These are phyloP conservation scores for Nasonia longicornis DNA, from an alignment of 1,140 invertebrate genomes.

Conservation along the genomic window DNA sequence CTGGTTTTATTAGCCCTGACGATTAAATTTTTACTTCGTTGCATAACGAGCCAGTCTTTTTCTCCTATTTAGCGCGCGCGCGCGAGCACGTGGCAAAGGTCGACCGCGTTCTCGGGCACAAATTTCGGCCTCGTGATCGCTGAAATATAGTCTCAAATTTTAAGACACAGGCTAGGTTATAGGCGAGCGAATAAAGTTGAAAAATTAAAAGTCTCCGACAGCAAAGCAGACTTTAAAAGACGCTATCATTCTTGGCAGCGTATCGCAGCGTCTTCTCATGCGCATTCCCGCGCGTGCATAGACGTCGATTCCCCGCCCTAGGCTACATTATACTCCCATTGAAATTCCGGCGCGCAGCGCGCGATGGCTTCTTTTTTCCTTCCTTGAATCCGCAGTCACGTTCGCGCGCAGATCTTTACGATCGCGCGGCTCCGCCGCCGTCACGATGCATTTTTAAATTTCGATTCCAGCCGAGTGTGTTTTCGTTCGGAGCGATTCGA, in stretches of 20 bases:
- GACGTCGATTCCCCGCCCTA: not conserved
- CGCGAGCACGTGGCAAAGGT: not conserved
- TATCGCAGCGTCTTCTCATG: not conserved
- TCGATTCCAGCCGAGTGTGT: not conserved
- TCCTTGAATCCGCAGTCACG: not conserved
- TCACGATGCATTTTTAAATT: not conserved
- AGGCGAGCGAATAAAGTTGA: not conserved
- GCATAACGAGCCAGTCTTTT: not conserved
- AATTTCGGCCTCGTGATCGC: not conserved
- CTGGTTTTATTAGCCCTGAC: not conserved
- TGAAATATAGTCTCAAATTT: too few relatives aligned
- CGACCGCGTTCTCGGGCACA: not conserved
- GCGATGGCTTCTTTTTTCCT: not conserved
- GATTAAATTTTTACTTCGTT: not conserved
- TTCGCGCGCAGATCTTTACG: not conserved
- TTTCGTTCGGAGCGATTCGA: not conserved
- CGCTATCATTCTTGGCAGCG: not conserved
- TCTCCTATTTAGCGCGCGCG: not conserved
- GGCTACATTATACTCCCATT: not conserved
- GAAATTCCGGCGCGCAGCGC: not conserved
- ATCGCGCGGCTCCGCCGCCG: not conserved
- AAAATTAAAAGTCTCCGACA: not conserved
- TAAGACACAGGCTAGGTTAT: too few relatives aligned
- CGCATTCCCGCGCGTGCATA: not conserved
- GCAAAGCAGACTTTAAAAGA: not conserved